Evolutionary conservation across 2,113 vertebrate species (phyloP).

Genomic region (Nothobranchius kuhntae): DNA sequence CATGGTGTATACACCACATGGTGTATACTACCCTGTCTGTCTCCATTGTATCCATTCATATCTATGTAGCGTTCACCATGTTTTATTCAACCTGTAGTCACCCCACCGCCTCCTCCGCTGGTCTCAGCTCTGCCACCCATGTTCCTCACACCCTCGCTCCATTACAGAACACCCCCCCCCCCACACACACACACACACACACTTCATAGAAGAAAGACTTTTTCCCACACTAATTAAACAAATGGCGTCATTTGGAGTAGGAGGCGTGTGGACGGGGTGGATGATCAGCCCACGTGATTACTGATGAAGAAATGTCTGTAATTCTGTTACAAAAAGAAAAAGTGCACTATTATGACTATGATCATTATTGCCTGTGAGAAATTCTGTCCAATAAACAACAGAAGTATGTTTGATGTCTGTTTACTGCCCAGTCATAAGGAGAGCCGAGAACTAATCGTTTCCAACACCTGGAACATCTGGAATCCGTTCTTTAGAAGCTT

Average conservation of each 20-base stretch:
- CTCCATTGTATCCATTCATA: constrained; percentile 75
- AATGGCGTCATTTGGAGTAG: constrained; percentile 10
- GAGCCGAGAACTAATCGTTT: too few relatives aligned
- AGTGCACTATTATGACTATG: constrained; percentile 80
- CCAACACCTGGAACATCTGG: too few relatives aligned
- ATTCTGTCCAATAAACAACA: constrained; percentile 80
- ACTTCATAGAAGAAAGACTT: constrained; percentile 45
- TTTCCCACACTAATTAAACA: constrained; percentile 38
- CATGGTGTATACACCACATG: too few relatives aligned
- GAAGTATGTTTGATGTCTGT: constrained; percentile 46
- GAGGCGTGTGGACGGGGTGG: constrained; percentile 44
- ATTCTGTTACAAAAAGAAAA: constrained; percentile 73
- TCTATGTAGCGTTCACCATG: constrained; percentile 75
- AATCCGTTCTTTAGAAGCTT: too few relatives aligned
- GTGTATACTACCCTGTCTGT: too few relatives aligned
- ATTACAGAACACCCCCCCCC: background rate
- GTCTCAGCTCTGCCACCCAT: constrained; percentile 60
- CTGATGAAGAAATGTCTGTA: constrained; percentile 77
- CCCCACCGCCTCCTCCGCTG: constrained; percentile 59
- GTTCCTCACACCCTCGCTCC: background rate
- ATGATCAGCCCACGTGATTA: constrained; percentile 43
- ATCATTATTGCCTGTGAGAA: constrained; percentile 83
- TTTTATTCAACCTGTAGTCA: constrained; percentile 75
- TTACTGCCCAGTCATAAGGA: too few relatives aligned
- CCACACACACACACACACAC: background rate